Percentiles rank a stretch among this genome's conserved stretches.
Evolutionary conservation across 2,113 vertebrate species (phyloP).

Genomic region (Pelusios castaneus): DNA sequence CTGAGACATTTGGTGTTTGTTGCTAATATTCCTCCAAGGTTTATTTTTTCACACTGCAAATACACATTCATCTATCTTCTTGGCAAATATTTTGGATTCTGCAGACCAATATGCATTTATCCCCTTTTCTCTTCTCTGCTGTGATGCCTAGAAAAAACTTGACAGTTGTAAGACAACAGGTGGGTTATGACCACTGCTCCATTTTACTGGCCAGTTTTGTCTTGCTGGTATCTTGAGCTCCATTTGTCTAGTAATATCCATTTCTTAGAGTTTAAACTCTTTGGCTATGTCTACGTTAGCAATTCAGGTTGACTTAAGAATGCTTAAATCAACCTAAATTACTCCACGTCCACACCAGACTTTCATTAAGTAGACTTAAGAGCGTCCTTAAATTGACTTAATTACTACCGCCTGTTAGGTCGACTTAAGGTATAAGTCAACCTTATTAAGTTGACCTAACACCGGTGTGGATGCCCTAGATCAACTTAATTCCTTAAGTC

Average conservation of each 20-base stretch:
- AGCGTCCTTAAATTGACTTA: no score
- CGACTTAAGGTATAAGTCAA: no score
- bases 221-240: background rate
- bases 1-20: background rate
- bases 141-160: background rate
- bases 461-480: no score
- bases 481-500: no score
- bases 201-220: background rate
- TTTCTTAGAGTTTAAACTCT: no score
- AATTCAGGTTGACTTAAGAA: no score
- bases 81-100: background rate
- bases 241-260: background rate
- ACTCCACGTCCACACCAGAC: no score
- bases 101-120: background rate
- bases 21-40: background rate
- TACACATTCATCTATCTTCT: fast-evolving
- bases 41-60: background rate
- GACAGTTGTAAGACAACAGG: background rate
- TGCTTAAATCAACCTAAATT: no score
- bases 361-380: no score
- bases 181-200: background rate
- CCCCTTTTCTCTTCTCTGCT: background rate
- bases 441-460: no score
- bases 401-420: no score
- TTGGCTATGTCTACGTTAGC: no score